Percentiles rank a stretch among this genome's conserved stretches.
These are phyloP conservation scores for Sula dactylatra DNA, from an alignment of 2,113 vertebrate species.

Conservation along the genomic window DNA sequence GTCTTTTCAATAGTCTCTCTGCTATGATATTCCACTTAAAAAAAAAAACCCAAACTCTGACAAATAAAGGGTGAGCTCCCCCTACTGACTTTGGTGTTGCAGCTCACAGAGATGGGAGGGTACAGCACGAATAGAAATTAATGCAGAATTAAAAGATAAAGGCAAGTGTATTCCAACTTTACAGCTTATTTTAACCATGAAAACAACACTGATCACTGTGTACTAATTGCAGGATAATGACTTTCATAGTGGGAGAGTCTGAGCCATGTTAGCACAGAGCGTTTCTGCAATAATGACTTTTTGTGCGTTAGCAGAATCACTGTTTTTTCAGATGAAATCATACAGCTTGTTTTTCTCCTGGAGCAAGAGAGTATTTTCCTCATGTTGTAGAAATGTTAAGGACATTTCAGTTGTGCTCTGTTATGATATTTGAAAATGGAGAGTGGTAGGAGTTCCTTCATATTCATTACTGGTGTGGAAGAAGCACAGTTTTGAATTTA, in stretches of 20 bases:
- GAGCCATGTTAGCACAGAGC: background rate
- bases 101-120: background rate
- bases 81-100: slow-evolving; percentile 2
- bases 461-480: background rate
- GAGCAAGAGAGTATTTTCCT: background rate
- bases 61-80: slow-evolving; percentile 47
- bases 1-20: background rate
- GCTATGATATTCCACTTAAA: background rate
- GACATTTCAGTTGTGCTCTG: background rate
- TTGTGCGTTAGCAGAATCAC: background rate
- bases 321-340: background rate
- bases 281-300: background rate
- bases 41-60: background rate
- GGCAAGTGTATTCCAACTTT: background rate
- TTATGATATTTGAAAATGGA: background rate
- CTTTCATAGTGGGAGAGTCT: background rate
- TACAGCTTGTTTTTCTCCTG: background rate
- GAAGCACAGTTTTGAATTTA: background rate
- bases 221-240: background rate
- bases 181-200: background rate
- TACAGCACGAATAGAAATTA: background rate
- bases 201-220: background rate
- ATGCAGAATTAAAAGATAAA: background rate
- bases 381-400: background rate
- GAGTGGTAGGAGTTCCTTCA: background rate